phyloP scores from a whole-genome alignment of 2,113 vertebrate species.

The Plotosus lineatus region DNA sequence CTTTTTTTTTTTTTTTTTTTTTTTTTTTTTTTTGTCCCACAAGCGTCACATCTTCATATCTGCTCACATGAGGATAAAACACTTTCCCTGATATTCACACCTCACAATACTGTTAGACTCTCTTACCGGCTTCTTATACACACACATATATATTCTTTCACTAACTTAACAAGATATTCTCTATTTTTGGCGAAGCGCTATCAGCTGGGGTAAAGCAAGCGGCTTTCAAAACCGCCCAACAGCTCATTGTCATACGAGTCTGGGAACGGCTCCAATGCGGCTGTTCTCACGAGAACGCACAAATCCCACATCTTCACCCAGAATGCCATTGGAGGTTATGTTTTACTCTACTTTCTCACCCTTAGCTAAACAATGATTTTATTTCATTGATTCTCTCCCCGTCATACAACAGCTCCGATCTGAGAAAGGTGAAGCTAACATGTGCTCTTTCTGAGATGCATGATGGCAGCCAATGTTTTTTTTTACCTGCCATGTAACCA shows the following conservation, averaged over 20 bases:
- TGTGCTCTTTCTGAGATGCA: not conserved
- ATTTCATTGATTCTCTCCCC: too few species aligned
- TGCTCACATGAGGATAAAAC: not conserved
- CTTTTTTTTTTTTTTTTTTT: not conserved
- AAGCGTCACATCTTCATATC: not conserved
- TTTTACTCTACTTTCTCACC: not conserved
- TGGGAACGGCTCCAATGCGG: conserved; percentile 19
- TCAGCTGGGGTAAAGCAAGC: conserved; percentile 11
- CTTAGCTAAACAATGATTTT: too few species aligned
- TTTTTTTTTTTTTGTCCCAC: not conserved
- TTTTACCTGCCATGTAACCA: too few species aligned
- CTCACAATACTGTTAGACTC: not conserved
- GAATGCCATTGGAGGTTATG: not conserved
- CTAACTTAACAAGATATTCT: not conserved
- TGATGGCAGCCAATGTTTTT: not conserved
- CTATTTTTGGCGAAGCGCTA: not conserved
- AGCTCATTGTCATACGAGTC: conserved; percentile 5
- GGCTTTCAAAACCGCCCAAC: not conserved
- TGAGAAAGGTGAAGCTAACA: not conserved
- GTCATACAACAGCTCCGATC: not conserved
- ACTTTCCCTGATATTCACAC: not conserved
- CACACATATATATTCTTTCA: not conserved
- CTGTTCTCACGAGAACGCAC: not conserved
- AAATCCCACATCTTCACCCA: conserved; percentile 9
- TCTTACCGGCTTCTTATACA: not conserved